Evolutionary conservation across 2,888 invertebrate species (phyloP), one percentile per base, ranked within the genome.

Genomic region (Meloe dianella): DNA sequence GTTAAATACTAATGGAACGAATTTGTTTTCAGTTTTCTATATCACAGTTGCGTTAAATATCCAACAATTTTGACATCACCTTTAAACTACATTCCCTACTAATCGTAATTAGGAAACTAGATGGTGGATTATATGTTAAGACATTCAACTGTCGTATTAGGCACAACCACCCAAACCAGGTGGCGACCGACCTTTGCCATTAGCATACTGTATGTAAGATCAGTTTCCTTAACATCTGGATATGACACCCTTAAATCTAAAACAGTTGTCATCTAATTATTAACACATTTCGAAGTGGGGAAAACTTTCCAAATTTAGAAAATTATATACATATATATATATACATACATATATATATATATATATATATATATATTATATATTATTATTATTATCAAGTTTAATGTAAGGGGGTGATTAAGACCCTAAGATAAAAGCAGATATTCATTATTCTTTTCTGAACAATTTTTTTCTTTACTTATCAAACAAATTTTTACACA

Each of bases 141-240:
- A 67, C 63, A 61, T 57, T 47, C 59, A 64, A 54, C 22, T 64
- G 58, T 51, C 63, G 63, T 47, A 41, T 47, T 22, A 22, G 8
- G 14, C 22, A 20, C 3, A 9, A 41, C 38, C 63, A 54, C 58
- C 38, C 27, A 30, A 56, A 38, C 66, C 72, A 70, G 68, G 67
- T 70, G 71, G 63, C 60, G 65, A 60, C 65, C 70, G 66, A 70
- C 70, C 71, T 69, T 65, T 71, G 64, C 65, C 68, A 67, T 73
- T 71, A 68, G 62, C 60, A 67, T 22, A 22, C 61, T 62, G 56
- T 41, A 61, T 61, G 62, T 4, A 57, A 63, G 54, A 64, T 65
- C 68, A 58, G 54, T 32, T 54, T 24, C 22, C 1, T 24, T 6
- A 54, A 22, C 54, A 54, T 54, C 54, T 54, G 54, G 54, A 54